phyloP scores from a whole-genome alignment of 2,888 invertebrate genomes.

The Parnassius glacialis region DNA sequence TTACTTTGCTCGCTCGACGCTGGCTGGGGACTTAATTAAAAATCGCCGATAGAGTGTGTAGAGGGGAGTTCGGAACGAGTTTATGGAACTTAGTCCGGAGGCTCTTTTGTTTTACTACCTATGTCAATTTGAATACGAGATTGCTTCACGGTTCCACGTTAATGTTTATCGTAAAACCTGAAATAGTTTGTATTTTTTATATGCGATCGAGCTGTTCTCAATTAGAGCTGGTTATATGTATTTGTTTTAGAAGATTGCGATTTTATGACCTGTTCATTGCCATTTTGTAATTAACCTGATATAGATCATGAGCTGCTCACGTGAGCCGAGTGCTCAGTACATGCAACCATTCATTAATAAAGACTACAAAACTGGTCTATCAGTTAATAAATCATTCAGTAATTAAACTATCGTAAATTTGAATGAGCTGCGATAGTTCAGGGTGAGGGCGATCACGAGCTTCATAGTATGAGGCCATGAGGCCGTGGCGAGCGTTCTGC shows the following conservation, averaged over 20 bases:
- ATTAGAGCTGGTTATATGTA: background rate
- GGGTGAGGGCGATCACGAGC: too few relatives aligned
- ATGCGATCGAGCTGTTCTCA: constrained; percentile 3
- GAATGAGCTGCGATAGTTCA: too few relatives aligned
- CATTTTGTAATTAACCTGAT: too few relatives aligned
- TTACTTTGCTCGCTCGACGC: constrained; percentile 76
- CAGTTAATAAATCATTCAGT: too few relatives aligned
- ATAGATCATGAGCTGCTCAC: too few relatives aligned
- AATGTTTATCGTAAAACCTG: constrained; percentile 38
- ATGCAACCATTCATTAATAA: too few relatives aligned
- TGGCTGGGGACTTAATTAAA: constrained; percentile 79
- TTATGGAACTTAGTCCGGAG: constrained; percentile 74
- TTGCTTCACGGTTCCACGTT: constrained; percentile 56
- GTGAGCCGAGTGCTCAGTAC: too few relatives aligned
- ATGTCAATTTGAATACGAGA: constrained; percentile 79
- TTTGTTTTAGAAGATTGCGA: background rate
- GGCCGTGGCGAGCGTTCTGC: too few relatives aligned
- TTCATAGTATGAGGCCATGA: too few relatives aligned
- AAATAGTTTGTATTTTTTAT: constrained; percentile 32
- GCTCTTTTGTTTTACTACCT: constrained; percentile 74
- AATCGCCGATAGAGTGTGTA: constrained; percentile 81
- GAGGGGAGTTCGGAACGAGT: constrained; percentile 77
- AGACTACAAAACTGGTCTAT: too few relatives aligned
- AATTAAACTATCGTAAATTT: too few relatives aligned
- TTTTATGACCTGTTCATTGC: constrained; percentile 5